Base-by-base conservation (phyloP, 2,888 invertebrate genomes). In the Nomada hirtipes region DNA sequence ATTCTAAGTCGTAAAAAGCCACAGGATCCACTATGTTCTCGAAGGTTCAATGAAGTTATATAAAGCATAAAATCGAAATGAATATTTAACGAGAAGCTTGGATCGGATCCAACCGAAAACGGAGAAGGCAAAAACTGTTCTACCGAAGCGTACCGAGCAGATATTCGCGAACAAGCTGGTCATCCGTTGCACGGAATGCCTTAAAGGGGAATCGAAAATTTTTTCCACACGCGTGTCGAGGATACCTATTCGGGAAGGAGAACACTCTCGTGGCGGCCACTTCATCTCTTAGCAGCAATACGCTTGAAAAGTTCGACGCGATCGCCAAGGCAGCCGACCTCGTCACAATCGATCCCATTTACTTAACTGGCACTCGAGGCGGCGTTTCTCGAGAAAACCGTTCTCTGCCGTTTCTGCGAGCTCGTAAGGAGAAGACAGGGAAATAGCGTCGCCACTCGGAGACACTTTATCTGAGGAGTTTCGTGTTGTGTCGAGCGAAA, bases 291-390 rank as follows among this genome's bases (percentile, higher is more conserved):
- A 52, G 67, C 64, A 20, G 61, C 81, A 68, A 79, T 81, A 77
- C 76, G 75, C 67, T 86, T 75, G 76, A 86, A 83, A 88, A 88
- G 76, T 77, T 73, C 77, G 47, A 80, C 76, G 73, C 78, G 86
- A 84, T 87, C 80, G 68, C 57, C 77, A 59, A 69, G 63, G 76
- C 77, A 64, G 76, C 70, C 76, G 74, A 47, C 70, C 83, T 79
- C 80, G 77, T 77, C 82, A 72, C 77, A 79, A 83, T 78, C 88
- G 78, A 87, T 87, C 75, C 88, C 86, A 86, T 87, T 87, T 87
- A 88, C 86, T 88, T 88, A 88, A 87, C 87, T 82, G 82, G 76
- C 82, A 75, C 79, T 84, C 78, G 79, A 76, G 64, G 50, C 73
- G 47, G 42, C 70, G 36, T 74, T 47, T 53, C 61, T 76, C 26